phyloP scores from a whole-genome alignment of 2,797 vertebrate species.

The Remorina albescens region DNA sequence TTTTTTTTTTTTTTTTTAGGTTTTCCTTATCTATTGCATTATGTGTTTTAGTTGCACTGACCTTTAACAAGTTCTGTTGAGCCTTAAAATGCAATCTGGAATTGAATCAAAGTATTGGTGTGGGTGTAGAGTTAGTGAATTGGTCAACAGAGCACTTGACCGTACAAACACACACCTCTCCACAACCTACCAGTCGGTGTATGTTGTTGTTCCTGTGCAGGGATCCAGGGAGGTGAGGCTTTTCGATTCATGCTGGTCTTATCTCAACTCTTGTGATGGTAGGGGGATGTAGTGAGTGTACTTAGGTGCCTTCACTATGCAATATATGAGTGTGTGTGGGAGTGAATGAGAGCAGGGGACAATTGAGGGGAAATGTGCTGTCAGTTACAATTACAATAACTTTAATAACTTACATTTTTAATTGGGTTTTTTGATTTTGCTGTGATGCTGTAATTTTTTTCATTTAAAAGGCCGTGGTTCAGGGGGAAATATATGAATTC shows the following conservation, averaged over 20 bases:
- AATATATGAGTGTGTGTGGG: background rate
- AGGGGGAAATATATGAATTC: background rate
- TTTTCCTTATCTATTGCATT: background rate
- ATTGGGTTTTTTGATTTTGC: background rate
- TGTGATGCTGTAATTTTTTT: too few relatives aligned
- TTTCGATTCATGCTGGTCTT: slow-evolving; percentile 62
- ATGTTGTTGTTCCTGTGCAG: slow-evolving; percentile 33
- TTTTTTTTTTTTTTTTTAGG: slow-evolving; percentile 5
- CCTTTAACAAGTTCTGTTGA: background rate
- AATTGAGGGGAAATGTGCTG: background rate
- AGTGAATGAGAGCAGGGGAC: background rate
- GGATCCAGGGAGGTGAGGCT: slow-evolving; percentile 14
- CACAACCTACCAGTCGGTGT: slow-evolving; percentile 29
- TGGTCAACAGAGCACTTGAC: background rate
- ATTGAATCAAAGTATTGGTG: background rate
- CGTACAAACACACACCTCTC: slow-evolving; percentile 7
- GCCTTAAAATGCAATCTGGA: background rate
- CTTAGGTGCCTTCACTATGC: background rate
- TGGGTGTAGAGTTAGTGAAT: background rate
- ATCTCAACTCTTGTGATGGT: slow-evolving; percentile 24
- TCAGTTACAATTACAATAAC: too few relatives aligned
- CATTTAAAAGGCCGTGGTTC: too few relatives aligned
- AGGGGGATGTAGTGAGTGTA: slow-evolving; percentile 6
- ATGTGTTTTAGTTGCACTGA: background rate
- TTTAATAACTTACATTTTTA: too few relatives aligned